Evolutionary conservation across 1,140 invertebrate species (phyloP).

Genomic region (Elymnias hypermnestra): DNA sequence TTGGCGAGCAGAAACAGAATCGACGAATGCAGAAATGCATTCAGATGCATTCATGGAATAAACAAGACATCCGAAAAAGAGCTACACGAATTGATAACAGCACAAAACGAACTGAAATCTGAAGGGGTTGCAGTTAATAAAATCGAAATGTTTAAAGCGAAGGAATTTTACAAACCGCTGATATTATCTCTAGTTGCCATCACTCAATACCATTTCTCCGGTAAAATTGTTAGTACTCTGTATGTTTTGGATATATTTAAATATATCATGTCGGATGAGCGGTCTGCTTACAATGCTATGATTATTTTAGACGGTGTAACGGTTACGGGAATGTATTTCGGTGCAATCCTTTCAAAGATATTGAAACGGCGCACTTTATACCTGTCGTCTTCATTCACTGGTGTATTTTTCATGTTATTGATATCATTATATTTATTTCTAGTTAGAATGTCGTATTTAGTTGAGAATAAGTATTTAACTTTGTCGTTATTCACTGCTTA

Average conservation of each 20-base stretch:
- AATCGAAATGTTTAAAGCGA: constrained; percentile 1
- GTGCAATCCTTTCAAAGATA: constrained; percentile 5
- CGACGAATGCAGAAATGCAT: constrained; percentile 23
- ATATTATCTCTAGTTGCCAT: background rate
- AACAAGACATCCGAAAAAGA: constrained; percentile 25
- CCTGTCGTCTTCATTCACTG: constrained; percentile 5
- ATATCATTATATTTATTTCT: constrained; percentile 13
- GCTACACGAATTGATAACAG: constrained; percentile 22
- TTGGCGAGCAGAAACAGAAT: constrained; percentile 29
- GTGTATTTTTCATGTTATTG: constrained; percentile 1
- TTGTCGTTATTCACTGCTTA: constrained; percentile 6
- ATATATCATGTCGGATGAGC: background rate
- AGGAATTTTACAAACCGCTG: constrained; percentile 10
- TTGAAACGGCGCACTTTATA: constrained; percentile 12
- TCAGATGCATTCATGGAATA: constrained; percentile 31
- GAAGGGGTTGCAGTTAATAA: background rate
- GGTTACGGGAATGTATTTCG: constrained; percentile 14
- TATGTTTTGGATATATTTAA: constrained; percentile 18
- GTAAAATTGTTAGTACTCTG: constrained; percentile 8
- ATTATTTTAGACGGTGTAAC: constrained; percentile 16
- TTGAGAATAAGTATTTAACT: constrained; percentile 4
- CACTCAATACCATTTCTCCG: constrained; percentile 12
- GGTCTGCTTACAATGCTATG: constrained; percentile 6
- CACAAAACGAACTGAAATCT: constrained; percentile 5
- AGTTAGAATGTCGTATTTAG: background rate